phyloP scores from a whole-genome alignment of 2,797 vertebrate species.

The Rallus crepitans region DNA sequence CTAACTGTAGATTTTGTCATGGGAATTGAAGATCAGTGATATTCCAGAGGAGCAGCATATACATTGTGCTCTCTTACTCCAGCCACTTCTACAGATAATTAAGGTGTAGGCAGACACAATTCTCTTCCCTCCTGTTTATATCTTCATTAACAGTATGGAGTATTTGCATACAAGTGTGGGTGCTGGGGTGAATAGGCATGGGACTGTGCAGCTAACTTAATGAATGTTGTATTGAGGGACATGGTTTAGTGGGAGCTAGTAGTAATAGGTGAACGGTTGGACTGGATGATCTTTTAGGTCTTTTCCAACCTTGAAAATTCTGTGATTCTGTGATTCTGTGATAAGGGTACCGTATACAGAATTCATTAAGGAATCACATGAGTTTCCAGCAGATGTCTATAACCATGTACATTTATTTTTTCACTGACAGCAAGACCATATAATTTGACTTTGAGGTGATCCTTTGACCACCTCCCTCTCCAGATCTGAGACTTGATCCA shows the following conservation, averaged over 20 bases:
- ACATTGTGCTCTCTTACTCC: not conserved
- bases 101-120: not conserved
- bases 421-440: not conserved
- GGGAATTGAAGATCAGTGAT: not conserved
- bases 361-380: not conserved
- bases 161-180: not conserved
- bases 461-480: not conserved
- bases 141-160: not conserved
- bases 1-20: not conserved
- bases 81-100: not conserved
- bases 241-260: too few relatives aligned
- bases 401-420: not conserved
- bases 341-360: accelerated
- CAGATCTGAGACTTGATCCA: not conserved
- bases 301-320: too few relatives aligned
- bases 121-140: not conserved
- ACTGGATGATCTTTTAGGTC: too few relatives aligned
- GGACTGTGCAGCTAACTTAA: not conserved
- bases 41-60: accelerated
- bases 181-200: not conserved
- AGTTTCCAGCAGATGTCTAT: not conserved
- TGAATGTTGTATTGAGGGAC: too few relatives aligned
- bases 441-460: not conserved
- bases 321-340: too few relatives aligned
- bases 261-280: too few relatives aligned